Percentiles rank a stretch among this genome's conserved stretches.
Conservation (phyloP, 2,113 vertebrate species). For the Pelmatolapia mariae region DNA sequence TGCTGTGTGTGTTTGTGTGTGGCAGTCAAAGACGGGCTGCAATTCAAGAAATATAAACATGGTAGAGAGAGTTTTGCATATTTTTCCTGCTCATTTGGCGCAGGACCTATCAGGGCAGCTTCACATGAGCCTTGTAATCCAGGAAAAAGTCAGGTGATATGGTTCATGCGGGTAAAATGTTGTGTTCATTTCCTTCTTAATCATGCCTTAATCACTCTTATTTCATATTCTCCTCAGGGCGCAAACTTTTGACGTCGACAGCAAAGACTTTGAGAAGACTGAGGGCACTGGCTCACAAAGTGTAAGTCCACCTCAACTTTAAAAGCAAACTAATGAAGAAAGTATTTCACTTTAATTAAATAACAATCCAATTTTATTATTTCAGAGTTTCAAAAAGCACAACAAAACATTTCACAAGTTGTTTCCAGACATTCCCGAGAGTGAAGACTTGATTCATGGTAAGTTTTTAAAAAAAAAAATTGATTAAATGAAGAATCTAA, state of each 20-base stretch:
- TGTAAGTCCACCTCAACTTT: slow-evolving; percentile 19
- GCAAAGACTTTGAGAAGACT: slow-evolving; percentile 41
- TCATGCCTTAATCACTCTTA: neutral
- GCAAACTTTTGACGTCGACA: slow-evolving; percentile 61
- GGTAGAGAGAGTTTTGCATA: neutral
- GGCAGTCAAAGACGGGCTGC: rapidly evolving
- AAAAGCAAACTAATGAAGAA: neutral
- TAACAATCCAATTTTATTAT: neutral
- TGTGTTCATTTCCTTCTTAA: neutral
- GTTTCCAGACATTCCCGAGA: slow-evolving; percentile 73
- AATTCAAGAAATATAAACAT: neutral
- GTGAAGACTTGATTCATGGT: slow-evolving; percentile 76
- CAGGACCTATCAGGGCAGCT: neutral
- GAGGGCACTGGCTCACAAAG: slow-evolving; percentile 45
- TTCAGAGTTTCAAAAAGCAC: slow-evolving; percentile 74
- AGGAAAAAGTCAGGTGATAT: rapidly evolving
- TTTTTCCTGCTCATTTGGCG: neutral
- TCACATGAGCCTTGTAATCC: neutral
- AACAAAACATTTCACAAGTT: slow-evolving; percentile 77
- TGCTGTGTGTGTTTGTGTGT: neutral
- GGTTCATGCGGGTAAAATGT: neutral
- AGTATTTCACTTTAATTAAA: neutral
- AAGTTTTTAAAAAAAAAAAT: neutral
- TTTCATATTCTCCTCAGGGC: slow-evolving; percentile 49
- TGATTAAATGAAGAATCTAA: neutral